Conservation (phyloP, 2,888 invertebrate species). For the Eulithis testata region DNA sequence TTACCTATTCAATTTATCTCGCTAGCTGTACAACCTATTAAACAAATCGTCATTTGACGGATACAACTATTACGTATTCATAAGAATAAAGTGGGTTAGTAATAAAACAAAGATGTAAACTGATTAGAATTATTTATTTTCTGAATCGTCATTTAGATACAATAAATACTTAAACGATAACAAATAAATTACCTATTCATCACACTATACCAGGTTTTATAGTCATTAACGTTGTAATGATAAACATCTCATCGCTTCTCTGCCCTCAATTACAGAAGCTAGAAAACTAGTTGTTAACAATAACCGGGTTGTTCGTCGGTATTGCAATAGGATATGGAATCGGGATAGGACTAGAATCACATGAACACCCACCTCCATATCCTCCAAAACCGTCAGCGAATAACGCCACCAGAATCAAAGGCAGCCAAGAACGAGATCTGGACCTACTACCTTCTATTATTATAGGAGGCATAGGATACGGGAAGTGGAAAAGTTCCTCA, state of each 20-base stretch:
- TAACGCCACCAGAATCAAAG: constrained; percentile 56
- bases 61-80: not conserved
- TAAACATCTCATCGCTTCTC: constrained; percentile 8
- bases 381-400: constrained; percentile 44
- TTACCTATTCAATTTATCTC: too few relatives aligned
- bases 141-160: not conserved
- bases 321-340: constrained; percentile 62
- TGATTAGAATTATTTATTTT: constrained; percentile 1
- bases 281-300: constrained; percentile 33
- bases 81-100: not conserved
- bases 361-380: constrained; percentile 44
- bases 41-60: too few relatives aligned
- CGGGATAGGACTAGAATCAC: constrained; percentile 45
- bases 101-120: not conserved
- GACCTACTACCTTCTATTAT: constrained; percentile 55
- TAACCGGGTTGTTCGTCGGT: constrained; percentile 55
- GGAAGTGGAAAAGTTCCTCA: constrained; percentile 24
- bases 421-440: constrained; percentile 52
- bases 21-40: too few relatives aligned
- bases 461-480: constrained; percentile 48
- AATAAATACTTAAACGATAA: constrained; percentile 21
- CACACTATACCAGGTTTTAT: constrained; percentile 2
- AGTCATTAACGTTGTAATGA: constrained; percentile 11
- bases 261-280: constrained; percentile 15
- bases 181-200: constrained; percentile 21